Evolutionary conservation across 2,113 vertebrate genomes (phyloP).

Genomic region (Muntiacus muntjak): DNA sequence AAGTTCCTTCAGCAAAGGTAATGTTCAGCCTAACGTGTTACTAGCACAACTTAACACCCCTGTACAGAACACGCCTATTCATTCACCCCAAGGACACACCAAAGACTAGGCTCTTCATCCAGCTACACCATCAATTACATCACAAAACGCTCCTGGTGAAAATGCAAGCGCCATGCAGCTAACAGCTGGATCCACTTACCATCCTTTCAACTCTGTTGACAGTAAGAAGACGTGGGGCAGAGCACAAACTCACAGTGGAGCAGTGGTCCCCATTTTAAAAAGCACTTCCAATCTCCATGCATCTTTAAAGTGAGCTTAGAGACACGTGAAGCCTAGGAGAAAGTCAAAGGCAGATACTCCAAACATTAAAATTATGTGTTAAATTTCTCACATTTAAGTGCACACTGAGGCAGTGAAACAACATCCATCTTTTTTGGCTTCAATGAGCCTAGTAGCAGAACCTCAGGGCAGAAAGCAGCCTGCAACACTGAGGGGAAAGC

Average conservation of each 20-base stretch:
- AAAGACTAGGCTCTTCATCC: neutral
- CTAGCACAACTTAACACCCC: neutral
- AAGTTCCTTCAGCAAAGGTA: neutral
- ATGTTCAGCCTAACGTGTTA: neutral
- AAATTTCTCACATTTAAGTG: neutral
- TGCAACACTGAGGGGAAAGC: neutral
- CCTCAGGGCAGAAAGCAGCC: neutral
- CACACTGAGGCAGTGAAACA: neutral
- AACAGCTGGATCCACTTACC: conserved; percentile 44
- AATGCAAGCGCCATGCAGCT: neutral
- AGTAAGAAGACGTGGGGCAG: neutral
- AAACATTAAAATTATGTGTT: neutral
- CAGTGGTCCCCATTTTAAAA: neutral
- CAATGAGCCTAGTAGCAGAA: neutral
- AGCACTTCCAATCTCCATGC: neutral
- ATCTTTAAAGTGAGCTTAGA: neutral
- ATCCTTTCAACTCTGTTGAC: neutral
- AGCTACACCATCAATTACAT: neutral
- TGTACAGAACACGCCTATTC: neutral
- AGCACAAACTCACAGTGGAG: neutral
- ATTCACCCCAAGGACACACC: neutral
- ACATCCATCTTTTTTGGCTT: neutral
- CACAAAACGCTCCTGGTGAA: neutral
- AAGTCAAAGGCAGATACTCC: neutral
- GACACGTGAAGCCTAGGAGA: neutral